Evolutionary conservation across 2,888 invertebrate genomes (phyloP), one percentile per base, ranked within the genome.

Genomic region (Trachelus stipa): DNA sequence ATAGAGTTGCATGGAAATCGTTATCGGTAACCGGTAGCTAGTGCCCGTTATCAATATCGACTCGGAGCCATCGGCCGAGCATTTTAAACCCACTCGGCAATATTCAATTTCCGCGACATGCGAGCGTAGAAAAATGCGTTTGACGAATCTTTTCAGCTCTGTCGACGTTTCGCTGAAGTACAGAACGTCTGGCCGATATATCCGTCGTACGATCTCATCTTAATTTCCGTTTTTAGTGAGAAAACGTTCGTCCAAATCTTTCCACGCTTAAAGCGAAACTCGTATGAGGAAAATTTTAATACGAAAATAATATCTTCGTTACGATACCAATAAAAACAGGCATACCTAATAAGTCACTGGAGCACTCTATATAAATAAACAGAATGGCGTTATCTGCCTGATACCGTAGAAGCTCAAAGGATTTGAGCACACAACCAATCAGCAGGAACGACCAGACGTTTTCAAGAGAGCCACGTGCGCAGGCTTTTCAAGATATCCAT

Each of bases 51-150:
- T 23, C 23, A 2, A 56, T 23, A 56, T 56, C 56, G 56, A 23
- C 23, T 23, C 23, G 6, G 2, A 56, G 23, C 56, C 56, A 23
- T 56, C 56, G 56, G 15, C 9, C 9, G 9, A 56, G 56, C 56
- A 56, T 56, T 56, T 23, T 56, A 56, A 56, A 56, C 23, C 23
- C 23, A 56, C 56, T 56, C 2, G 56, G 9, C 82, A 85, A 83
- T 83, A 85, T 85, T 85, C 85, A 85, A 85, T 85, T 85, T 85
- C 85, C 85, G 84, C 74, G 75, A 79, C 78, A 75, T 33, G 34
- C 31, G 71, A 71, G 31, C 31, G 33, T 9, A 11, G 33, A 33
- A 31, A 23, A 71, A 71, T 15, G 12, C 33, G 71, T 71, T 79
- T 73, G 76, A 75, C 77, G 75, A 79, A 77, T 81, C 74, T 80